Evolutionary conservation across 2,888 invertebrate species (phyloP), one percentile per base, ranked within the genome.

Genomic region (Lasioglossum villosulum): DNA sequence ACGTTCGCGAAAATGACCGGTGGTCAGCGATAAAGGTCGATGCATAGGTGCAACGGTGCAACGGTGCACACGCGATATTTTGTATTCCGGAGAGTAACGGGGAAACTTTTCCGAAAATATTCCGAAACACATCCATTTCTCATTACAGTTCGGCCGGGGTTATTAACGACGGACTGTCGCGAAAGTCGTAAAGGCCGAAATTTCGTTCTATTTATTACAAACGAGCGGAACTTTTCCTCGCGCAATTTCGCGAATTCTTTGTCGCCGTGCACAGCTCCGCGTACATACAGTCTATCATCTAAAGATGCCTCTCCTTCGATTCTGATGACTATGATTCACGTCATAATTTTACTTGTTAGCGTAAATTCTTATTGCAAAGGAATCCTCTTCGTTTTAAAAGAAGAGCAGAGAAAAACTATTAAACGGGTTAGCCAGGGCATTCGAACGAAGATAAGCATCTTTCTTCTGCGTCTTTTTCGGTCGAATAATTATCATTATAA

Each of bases 121-220:
- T 73, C 8, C 19, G 52, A 42, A 68, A 42, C 75, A 16, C 30
- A 16, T 63, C 45, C 14, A 48, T 39, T 45, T 45, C 45, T 56
- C 34, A 27, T 37, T 37, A 66, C 56, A 8, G 66, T 70, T 16
- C 16, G 4, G 4, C 19, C 48, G 52, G 39, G 70, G 70, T 81
- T 81, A 56, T 82, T 75, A 83, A 71, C 73, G 56, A 39, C 37
- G 72, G 23, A 42, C 34, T 48, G 72, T 16, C 27, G 19, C 34
- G 42, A 16, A 30, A 52, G 68, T 45, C 23, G 8, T 10, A 52
- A 63, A 75, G 30, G 16, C 19, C 63, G 52, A 75, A 75, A 71
- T 72, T 63, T 48, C 42, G 27, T 30, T 37, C n/a, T 76, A 74
- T 73, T 84, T 70, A 78, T 78, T 52, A 73, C 77, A 37, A 68